Evolutionary conservation across 1,140 invertebrate species (phyloP).

Genomic region (Saccostrea glomerata): DNA sequence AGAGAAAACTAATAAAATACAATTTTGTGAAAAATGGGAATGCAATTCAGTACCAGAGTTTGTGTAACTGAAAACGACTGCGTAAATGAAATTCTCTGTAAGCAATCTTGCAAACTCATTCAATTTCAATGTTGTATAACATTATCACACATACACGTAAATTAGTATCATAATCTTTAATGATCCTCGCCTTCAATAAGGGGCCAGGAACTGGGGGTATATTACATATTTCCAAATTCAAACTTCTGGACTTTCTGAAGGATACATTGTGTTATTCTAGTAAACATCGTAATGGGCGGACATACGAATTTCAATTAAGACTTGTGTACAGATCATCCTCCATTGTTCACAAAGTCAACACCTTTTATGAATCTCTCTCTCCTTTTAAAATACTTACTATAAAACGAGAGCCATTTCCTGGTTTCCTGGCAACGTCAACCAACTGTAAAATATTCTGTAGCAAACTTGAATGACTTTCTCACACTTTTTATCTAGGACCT

Average conservation of each 20-base stretch:
- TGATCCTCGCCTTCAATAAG: not conserved
- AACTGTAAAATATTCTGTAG: not conserved
- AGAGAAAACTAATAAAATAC: too few species aligned
- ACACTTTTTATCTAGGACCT: conserved; percentile 1
- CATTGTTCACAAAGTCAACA: conserved; percentile 6
- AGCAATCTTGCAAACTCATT: too few species aligned
- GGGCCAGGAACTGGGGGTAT: too few species aligned
- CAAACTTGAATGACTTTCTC: conserved; percentile 36
- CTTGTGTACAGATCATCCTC: not conserved
- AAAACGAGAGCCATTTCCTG: conserved; percentile 28
- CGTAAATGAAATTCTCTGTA: too few species aligned
- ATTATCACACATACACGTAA: not conserved
- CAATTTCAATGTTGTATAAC: too few species aligned
- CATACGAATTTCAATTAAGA: conserved; percentile 18
- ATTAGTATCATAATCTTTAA: not conserved
- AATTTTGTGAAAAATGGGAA: too few species aligned
- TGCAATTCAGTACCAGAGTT: too few species aligned
- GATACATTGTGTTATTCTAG: not conserved
- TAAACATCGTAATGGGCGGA: not conserved
- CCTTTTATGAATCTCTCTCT: conserved; percentile 7
- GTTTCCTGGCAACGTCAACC: conserved; percentile 10
- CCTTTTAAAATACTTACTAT: conserved; percentile 28
- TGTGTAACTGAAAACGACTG: too few species aligned
- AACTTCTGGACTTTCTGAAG: too few species aligned
- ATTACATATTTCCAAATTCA: too few species aligned